Conservation (phyloP, 1,140 invertebrate genomes). For the Cydia splendana region DNA sequence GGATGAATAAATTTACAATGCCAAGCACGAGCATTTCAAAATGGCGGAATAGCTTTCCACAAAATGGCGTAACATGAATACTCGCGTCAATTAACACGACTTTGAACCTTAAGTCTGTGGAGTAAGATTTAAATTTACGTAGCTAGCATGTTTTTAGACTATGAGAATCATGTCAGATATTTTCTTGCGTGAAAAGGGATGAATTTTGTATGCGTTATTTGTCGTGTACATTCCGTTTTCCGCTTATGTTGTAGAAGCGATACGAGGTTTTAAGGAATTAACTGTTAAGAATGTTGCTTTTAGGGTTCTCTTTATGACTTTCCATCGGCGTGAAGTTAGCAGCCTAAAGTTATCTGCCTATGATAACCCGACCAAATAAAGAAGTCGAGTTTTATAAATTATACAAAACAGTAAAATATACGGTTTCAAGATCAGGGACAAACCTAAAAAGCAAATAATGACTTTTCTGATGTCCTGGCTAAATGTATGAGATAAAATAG, state of each 20-base stretch:
- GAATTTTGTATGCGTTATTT: slow-evolving; percentile 14
- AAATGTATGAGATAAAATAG: too few species aligned
- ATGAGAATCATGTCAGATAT: slow-evolving; percentile 13
- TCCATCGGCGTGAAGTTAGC: too few species aligned
- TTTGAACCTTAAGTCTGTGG: not conserved
- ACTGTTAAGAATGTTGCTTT: not conserved
- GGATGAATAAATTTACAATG: slow-evolving; percentile 18
- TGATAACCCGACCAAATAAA: too few species aligned
- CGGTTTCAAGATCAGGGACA: too few species aligned
- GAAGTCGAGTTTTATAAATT: too few species aligned
- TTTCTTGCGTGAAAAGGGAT: slow-evolving; percentile 13
- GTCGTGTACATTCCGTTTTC: slow-evolving; percentile 14
- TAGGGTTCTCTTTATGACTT: not conserved
- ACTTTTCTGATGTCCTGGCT: too few species aligned
- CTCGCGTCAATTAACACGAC: not conserved
- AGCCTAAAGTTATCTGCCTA: too few species aligned
- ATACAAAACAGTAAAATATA: too few species aligned
- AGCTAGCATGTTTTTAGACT: not conserved
- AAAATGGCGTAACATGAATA: slow-evolving; percentile 4
- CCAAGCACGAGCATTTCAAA: slow-evolving; percentile 15
- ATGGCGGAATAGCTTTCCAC: not conserved
- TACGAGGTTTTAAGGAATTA: not conserved
- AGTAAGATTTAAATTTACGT: not conserved
- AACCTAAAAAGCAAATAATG: too few species aligned
- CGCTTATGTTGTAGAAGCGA: not conserved